phyloP scores from a whole-genome alignment of 2,888 invertebrate species.

The Synanthedon vespiformis region DNA sequence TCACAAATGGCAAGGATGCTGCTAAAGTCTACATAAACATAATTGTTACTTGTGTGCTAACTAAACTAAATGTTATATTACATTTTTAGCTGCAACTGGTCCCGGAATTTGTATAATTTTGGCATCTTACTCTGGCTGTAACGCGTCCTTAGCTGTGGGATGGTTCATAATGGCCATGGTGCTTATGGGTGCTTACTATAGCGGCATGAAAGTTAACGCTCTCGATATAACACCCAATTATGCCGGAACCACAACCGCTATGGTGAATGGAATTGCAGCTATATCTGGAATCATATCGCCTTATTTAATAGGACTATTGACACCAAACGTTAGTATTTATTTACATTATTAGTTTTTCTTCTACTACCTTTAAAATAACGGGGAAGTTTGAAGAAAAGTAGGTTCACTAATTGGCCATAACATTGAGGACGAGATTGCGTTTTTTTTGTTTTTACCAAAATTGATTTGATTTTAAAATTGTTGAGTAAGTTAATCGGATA shows the following conservation, averaged over 20 bases:
- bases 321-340: constrained; percentile 65
- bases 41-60: neutral
- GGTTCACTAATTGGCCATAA: no score
- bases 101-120: constrained; percentile 74
- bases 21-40: no score
- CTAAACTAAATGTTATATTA: neutral
- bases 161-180: constrained; percentile 75
- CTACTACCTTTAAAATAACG: no score
- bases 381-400: no score
- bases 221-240: constrained; percentile 75
- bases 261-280: constrained; percentile 75
- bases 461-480: neutral
- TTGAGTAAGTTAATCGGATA: constrained; percentile 3
- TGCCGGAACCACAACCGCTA: constrained; percentile 74
- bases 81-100: constrained; percentile 69
- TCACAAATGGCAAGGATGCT: no score
- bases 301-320: constrained; percentile 71
- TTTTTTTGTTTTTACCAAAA: neutral
- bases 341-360: neutral
- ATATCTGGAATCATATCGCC: constrained; percentile 74
- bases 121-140: constrained; percentile 74
- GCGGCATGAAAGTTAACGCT: constrained; percentile 76
- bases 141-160: constrained; percentile 62
- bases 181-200: constrained; percentile 79
- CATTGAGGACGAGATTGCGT: no score